Percentiles rank a stretch among this genome's conserved stretches.
Conservation (phyloP, 2,113 vertebrate genomes). For the Panthera tigris region DNA sequence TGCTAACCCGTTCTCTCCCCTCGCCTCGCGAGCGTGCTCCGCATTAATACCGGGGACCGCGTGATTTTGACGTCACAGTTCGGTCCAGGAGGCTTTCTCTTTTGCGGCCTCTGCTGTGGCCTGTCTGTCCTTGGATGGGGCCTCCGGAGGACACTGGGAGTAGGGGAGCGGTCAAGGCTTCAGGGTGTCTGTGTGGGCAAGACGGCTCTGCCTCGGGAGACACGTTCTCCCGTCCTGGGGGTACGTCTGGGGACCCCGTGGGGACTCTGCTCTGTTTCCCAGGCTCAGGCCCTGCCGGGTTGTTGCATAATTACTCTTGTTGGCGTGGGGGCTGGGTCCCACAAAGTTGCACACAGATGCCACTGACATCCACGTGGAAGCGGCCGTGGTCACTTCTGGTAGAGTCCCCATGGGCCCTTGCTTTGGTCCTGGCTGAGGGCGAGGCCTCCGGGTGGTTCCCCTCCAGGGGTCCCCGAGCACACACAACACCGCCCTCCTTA, state of each 20-base stretch:
- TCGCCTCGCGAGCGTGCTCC: fast-evolving
- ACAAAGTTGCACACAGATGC: fast-evolving
- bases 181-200: neutral
- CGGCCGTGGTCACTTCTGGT: fast-evolving
- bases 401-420: neutral
- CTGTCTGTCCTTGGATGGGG: neutral
- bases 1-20: neutral
- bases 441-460: too few relatives aligned
- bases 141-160: neutral
- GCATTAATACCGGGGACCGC: fast-evolving
- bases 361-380: fast-evolving
- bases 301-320: fast-evolving
- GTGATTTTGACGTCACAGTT: fast-evolving
- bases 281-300: neutral
- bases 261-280: neutral
- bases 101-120: neutral
- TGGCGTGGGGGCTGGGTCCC: neutral
- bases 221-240: fast-evolving
- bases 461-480: neutral
- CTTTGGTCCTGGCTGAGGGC: neutral
- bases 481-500: neutral
- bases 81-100: neutral
- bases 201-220: fast-evolving
- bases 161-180: fast-evolving
- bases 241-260: neutral